phyloP scores from a whole-genome alignment of 2,888 invertebrate genomes.

The Gandaritis pyraliata region DNA sequence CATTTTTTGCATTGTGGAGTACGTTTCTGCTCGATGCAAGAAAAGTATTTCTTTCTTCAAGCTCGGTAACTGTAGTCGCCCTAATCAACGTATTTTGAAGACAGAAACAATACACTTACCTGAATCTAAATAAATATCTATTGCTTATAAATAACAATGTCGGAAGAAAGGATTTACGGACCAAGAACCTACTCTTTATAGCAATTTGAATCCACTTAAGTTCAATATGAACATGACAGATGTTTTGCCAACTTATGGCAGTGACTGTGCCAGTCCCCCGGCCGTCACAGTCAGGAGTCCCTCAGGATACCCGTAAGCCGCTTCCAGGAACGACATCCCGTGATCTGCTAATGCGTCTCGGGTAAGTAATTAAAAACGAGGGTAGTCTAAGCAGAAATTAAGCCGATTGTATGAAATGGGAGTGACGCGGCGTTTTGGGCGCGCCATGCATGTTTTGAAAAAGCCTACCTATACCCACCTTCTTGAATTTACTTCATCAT shows the following conservation, averaged over 20 bases:
- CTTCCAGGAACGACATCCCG: slow-evolving; percentile 46
- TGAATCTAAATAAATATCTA: no score
- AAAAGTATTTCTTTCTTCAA: no score
- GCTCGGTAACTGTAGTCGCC: no score
- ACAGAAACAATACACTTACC: no score
- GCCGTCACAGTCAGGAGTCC: neutral
- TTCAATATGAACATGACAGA: neutral
- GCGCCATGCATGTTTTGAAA: slow-evolving; percentile 1
- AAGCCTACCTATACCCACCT: neutral
- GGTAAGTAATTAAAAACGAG: slow-evolving; percentile 36
- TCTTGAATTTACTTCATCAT: neutral
- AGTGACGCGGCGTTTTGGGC: slow-evolving; percentile 8
- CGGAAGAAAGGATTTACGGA: no score
- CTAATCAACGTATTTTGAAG: no score
- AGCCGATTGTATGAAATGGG: slow-evolving; percentile 20
- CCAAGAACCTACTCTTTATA: no score
- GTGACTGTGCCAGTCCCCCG: no score
- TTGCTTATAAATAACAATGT: no score
- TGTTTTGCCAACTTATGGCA: neutral
- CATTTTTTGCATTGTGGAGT: neutral
- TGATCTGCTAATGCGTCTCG: slow-evolving; percentile 43
- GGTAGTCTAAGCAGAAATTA: slow-evolving; percentile 23
- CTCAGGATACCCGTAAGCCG: slow-evolving; percentile 42
- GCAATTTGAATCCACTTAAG: neutral
- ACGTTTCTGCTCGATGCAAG: neutral